Evolutionary conservation across 2,888 invertebrate species (phyloP).

Genomic region (Graphium colonna): DNA sequence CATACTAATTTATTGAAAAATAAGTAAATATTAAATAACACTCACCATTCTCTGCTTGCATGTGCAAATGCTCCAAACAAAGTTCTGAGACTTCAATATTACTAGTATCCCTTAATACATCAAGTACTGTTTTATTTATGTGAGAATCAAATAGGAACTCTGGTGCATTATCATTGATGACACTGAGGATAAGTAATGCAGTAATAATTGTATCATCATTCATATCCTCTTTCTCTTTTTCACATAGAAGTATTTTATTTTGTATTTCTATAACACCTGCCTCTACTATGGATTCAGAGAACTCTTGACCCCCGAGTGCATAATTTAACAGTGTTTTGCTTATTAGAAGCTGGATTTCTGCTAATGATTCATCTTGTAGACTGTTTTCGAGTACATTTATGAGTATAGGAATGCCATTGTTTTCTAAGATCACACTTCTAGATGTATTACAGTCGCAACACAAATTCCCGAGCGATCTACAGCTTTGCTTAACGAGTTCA

Average conservation of each 20-base stretch:
- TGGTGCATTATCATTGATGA: constrained; percentile 81
- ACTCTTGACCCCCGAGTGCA: constrained; percentile 85
- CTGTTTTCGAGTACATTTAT: constrained; percentile 57
- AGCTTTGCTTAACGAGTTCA: constrained; percentile 85
- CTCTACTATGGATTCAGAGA: constrained; percentile 81
- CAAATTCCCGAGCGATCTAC: constrained; percentile 92
- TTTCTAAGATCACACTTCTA: constrained; percentile 70
- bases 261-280: constrained; percentile 75
- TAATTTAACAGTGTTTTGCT: constrained; percentile 91
- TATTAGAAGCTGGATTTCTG: constrained; percentile 81
- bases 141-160: constrained; percentile 79
- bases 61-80: constrained; percentile 87
- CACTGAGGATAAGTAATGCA: constrained; percentile 79
- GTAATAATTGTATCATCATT: constrained; percentile 80
- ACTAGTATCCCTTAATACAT: constrained; percentile 82
- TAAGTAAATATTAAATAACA: constrained; percentile 13
- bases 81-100: constrained; percentile 87
- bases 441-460: constrained; percentile 91
- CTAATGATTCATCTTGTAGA: constrained; percentile 47
- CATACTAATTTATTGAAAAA: neutral
- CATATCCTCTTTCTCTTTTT: constrained; percentile 69
- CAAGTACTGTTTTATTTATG: constrained; percentile 80
- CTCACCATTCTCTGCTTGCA: constrained; percentile 88
- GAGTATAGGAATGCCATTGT: constrained; percentile 72
- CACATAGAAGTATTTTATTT: constrained; percentile 70